Conservation (phyloP, 2,113 vertebrate genomes). For the Thinocorus orbignyianus region DNA sequence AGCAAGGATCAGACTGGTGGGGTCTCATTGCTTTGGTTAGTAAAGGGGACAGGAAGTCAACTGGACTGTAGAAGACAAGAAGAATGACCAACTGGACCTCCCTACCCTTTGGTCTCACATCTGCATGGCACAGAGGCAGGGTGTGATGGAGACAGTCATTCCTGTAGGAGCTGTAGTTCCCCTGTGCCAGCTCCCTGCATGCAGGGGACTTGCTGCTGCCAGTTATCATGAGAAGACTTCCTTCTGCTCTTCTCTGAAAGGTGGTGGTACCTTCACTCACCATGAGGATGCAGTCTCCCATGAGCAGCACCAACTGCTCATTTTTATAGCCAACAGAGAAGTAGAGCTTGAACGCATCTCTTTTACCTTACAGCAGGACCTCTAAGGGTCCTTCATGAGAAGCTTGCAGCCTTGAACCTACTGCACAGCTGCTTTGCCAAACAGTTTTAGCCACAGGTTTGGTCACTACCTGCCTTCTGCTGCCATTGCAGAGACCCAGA, state of each 20-base stretch:
- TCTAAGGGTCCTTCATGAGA: neutral
- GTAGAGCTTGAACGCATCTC: neutral
- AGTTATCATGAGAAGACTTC: neutral
- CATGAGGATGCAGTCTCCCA: neutral
- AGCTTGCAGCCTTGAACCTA: neutral
- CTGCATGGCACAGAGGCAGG: neutral
- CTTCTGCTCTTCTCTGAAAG: neutral
- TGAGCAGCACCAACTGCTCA: neutral
- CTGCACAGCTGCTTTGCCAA: neutral
- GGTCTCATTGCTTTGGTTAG: neutral
- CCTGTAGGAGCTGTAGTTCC: neutral
- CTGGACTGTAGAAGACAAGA: neutral
- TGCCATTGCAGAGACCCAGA: neutral
- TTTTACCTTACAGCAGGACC: neutral
- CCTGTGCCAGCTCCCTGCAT: neutral
- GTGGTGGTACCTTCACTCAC: neutral
- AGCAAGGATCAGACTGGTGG: neutral
- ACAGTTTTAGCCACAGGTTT: neutral
- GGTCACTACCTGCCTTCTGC: neutral
- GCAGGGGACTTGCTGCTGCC: neutral
- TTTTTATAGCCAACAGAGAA: neutral
- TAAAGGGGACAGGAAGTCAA: neutral
- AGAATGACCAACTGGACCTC: fast-evolving
- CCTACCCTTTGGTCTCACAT: fast-evolving
- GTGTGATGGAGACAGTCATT: fast-evolving